Evolutionary conservation across 2,888 invertebrate genomes (phyloP), one percentile per base, ranked within the genome.

Genomic region (Falcaria lacertinaria): DNA sequence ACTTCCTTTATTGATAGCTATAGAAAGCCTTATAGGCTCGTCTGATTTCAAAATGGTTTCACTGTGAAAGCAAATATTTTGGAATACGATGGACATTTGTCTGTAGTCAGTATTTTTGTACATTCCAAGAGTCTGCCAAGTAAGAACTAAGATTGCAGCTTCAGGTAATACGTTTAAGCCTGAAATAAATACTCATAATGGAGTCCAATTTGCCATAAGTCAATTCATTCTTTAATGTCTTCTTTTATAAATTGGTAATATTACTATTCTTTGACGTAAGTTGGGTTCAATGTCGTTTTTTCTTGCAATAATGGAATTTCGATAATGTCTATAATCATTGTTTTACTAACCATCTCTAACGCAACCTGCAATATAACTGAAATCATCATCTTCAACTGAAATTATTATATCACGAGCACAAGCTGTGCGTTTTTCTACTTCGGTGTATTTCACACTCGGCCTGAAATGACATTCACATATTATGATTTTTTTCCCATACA

Each of bases 131-230:
- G 90, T 87, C 57, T 90, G 86, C 92, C 92, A 92, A 2, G 89
- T 84, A 1, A 91, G 61, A 4, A 66, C 57, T 11, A 90, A 45
- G 13, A 83, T 61, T 0, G 84, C 93, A 14, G 94, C 92, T 45
- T 94, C 94, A 2, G 95, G 94, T 52, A 92, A 92, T 11, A 93
- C 74, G 43, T 91, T 90, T 34, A 91, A 74, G n/a, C 92, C 93
- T 80, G 40, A 8, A 62, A 43, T 15, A 7, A 15, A 25, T 32
- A 33, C 32, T n/a, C n/a, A n/a, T n/a, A n/a, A n/a, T n/a, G n/a
- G n/a, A n/a, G n/a, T n/a, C n/a, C n/a, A n/a, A n/a, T n/a, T n/a
- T n/a, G n/a, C n/a, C n/a, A n/a, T n/a, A n/a, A n/a, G n/a, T n/a
- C n/a, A n/a, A n/a, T n/a, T n/a, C n/a, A n/a, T n/a, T n/a, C n/a